Base-by-base conservation (phyloP, 1,140 invertebrate species). In the Drosophila jambulina region DNA sequence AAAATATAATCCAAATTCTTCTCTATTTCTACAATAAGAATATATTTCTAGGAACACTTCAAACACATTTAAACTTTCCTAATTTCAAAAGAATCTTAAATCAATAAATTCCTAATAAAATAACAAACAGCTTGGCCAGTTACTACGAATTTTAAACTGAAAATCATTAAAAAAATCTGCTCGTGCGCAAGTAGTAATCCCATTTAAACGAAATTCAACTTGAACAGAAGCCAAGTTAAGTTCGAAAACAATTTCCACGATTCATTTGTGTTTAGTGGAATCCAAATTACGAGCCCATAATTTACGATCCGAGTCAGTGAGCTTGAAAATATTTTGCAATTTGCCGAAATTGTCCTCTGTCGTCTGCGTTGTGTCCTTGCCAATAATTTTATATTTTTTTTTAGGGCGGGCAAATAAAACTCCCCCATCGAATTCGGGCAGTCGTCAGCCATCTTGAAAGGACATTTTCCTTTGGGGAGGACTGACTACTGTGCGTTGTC, bases 321-420 rank as follows among this genome's bases (percentile, higher is more conserved):
- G 77, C 85, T 72, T 75, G 85, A 88, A 87, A 87, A 87, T 87
- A 78, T 84, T 87, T 84, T 32, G 78, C 80, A 84, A 84, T 90
- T 90, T 81, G 34, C 45, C 46, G 62, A 88, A 80, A 84, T 75
- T 74, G 84, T 78, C 77, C 49, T 63, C 65, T 38, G 83, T 58
- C 62, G 53, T 54, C 53, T 23, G 53, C 15, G 53, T 17, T 75
- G 69, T 15, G 83, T 76, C 75, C 62, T 64, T 70, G 65, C 57
- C 64, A 88, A 83, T 80, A 88, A 78, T 77, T 88, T 70, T 61
- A 67, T 78, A 64, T 84, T 79, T 71, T 68, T 49, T 32, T 54
- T 54, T 25, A 38, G 32, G 42, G 58, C 46, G 46, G 38, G 3
- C 57, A 76, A 84, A 68, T 67, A 84, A 75, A 80, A 72, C 74